phyloP scores from a whole-genome alignment of 2,113 vertebrate species.

The Aythya baeri region DNA sequence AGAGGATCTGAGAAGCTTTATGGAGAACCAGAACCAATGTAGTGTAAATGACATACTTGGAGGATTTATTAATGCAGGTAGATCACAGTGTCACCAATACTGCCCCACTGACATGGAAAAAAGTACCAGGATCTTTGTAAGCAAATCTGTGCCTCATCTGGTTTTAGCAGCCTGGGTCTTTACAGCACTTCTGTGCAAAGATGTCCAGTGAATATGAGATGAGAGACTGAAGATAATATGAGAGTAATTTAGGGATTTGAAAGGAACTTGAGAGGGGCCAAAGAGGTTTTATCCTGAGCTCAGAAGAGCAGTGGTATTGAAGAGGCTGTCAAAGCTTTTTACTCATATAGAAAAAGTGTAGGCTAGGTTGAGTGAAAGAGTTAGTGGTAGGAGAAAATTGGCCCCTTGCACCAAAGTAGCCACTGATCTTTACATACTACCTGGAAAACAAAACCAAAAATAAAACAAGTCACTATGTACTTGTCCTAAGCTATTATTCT shows the following conservation, averaged over 20 bases:
- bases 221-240: conserved; percentile 41
- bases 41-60: not conserved
- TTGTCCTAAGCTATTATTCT: conserved; percentile 45
- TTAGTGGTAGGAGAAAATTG: not conserved
- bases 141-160: not conserved
- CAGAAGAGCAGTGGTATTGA: conserved; percentile 28
- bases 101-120: not conserved
- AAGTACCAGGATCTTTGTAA: not conserved
- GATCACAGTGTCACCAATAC: not conserved
- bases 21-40: not conserved
- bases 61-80: not conserved
- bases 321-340: conserved; percentile 53
- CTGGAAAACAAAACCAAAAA: not conserved
- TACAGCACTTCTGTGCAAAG: not conserved
- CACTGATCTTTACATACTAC: not conserved
- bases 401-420: not conserved
- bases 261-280: conserved; percentile 43
- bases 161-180: not conserved
- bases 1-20: not conserved
- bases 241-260: conserved; percentile 60
- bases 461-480: conserved; percentile 3
- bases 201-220: not conserved
- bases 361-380: not conserved
- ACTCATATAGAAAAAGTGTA: not conserved
- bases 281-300: conserved; percentile 44